Evolutionary conservation across 2,113 vertebrate species (phyloP), one percentile per base, ranked within the genome.

Genomic region (Poeciliopsis occidentalis): DNA sequence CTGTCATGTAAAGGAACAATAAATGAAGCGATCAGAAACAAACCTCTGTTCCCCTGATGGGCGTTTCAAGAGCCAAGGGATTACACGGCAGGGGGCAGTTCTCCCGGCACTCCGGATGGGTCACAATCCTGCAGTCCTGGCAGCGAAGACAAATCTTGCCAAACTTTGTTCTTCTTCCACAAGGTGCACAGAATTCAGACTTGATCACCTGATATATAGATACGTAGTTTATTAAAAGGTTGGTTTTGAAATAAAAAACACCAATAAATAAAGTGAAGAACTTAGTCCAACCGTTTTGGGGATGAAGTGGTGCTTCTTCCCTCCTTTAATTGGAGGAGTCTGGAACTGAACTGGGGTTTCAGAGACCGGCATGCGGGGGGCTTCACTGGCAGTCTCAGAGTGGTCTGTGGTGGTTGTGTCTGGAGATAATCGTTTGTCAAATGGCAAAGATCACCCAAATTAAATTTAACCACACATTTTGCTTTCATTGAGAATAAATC

Each of bases 61-160:
- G 96, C 0, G 96, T 96, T 74, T 93, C 92, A 1, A 88, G 27
- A 60, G 95, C 68, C 1, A 92, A 88, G 62, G 96, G 96, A 84
- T 95, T 95, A 67, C 97, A 98, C 54, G 97, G 96, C 72, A 97
- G 91, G 0, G 96, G 95, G 47, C 96, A 97, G 47, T 93, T 93
- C 0, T 97, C 96, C 3, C 95, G 95, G 67, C 97, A 98, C 82
- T 98, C 97, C 0, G 96, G 94, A 32, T 98, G 97, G 51, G 95
- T 17, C 3, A 97, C 95, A 61, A 95, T 87, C 11, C 96, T 91
- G 88, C 97, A 98, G 32, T 97, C 95, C 69, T 96, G 91, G 86
- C 97, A 98, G 81, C 96, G 97, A 2, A 98, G 92, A 39, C 93
- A 96, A 64, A 96, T 66, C 86, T 98, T 98, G 3, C 97, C 97